Evolutionary conservation across 2,797 vertebrate genomes (phyloP).

Genomic region (Orientallactaga sibirica): DNA sequence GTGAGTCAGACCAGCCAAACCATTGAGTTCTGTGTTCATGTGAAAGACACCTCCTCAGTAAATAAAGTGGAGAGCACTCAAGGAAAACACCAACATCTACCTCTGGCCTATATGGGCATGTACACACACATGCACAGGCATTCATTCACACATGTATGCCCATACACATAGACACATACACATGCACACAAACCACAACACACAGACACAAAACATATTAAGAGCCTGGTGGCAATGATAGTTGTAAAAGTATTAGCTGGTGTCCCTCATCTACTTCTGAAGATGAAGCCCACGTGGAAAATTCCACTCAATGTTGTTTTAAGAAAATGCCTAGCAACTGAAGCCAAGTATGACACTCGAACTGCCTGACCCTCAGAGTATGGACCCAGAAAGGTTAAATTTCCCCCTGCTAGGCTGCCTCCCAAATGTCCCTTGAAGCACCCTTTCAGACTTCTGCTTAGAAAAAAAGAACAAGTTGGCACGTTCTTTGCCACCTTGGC

Average conservation of each 20-base stretch:
- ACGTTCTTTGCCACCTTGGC: slow-evolving; percentile 34
- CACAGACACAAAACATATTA: neutral
- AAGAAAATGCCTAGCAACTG: slow-evolving; percentile 26
- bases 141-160: too few relatives aligned
- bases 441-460: slow-evolving; percentile 25
- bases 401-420: neutral
- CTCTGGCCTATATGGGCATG: too few relatives aligned
- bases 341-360: neutral
- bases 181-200: too few relatives aligned
- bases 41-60: too few relatives aligned
- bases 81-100: too few relatives aligned
- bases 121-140: too few relatives aligned
- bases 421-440: slow-evolving; percentile 38
- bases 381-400: neutral
- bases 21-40: too few relatives aligned
- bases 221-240: neutral
- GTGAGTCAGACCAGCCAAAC: too few relatives aligned
- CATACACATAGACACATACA: too few relatives aligned
- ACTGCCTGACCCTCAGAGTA: neutral
- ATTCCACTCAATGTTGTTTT: slow-evolving; percentile 32
- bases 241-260: neutral
- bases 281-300: neutral
- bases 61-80: too few relatives aligned
- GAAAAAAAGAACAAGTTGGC: slow-evolving; percentile 20
- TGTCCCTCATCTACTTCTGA: neutral